Base-by-base conservation (phyloP, 2,797 vertebrate species). In the Sparidentex hasta region DNA sequence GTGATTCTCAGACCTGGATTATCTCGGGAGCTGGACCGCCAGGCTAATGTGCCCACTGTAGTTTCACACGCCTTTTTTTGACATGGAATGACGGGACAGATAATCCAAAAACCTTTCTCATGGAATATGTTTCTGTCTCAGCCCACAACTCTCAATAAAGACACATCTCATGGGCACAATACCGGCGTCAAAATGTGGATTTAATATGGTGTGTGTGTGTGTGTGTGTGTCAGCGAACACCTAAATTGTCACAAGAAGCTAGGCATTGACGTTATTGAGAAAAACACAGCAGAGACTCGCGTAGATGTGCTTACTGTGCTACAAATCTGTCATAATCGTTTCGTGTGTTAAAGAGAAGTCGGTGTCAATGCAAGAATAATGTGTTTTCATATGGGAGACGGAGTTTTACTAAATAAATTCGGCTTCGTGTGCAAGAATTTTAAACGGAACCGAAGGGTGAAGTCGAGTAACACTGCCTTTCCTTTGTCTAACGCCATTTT, bases 401-500 rank as follows among this genome's bases (percentile, higher is more conserved):
- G 6, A 3, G 23, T 21, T 20, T 23, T 21, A 23, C 3, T n/a
- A 1, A 13, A 7, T 3, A 7, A 57, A 41, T 9, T 9, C 6
- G 18, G 56, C 18, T 74, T n/a, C 46, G 51, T 74, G 23, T 1
- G 27, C 44, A 20, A 41, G 16, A 23, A 21, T 14, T 47, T 58
- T 4, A 7, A 7, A 18, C 58, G 27, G 13, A 16, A 50, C 43
- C 46, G 11, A 33, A 46, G 56, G 47, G 29, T 12, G 16, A 65
- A 43, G 29, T 23, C 54, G 5, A 44, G 20, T 43, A 57, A 58
- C 18, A 12, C 7, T 23, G 71, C 25, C 65, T 61, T 79, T 84
- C 81, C 87, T 93, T 93, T 92, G 85, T 90, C 83, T 92, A 90
- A 90, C 95, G 94, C 94, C 95, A 95, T 95, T 95, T 95, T 95